Evolutionary conservation across 2,888 invertebrate genomes (phyloP), one percentile per base, ranked within the genome.

Genomic region (Stenodera caucasica): DNA sequence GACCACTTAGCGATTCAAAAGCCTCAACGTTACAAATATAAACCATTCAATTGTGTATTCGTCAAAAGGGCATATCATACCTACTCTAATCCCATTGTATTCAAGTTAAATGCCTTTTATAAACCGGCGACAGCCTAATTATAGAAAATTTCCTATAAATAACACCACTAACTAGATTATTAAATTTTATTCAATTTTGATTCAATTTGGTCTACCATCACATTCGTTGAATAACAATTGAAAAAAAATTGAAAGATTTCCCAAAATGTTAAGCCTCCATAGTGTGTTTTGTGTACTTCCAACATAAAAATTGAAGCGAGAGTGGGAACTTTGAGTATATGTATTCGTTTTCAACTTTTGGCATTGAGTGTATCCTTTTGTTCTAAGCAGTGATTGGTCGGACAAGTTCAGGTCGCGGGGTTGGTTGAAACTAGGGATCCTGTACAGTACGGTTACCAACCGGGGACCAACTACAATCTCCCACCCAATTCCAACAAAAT

Each of bases 371-470:
- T 79, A 79, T 78, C 78, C 81, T 79, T 79, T 81, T 81, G 81
- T 81, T 81, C 81, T 80, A 80, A 74, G 67, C 77, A 77, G 75
- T 78, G 81, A 81, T 81, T 81, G 81, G 81, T 79, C 79, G 78
- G 45, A 73, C 75, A 76, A 74, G 77, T 76, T 76, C 69, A 74
- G 76, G 77, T 77, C 76, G 77, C 73, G 76, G 78, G 77, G 78
- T 73, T 72, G 71, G 71, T 67, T 69, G 57, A 52, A 59, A 49
- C 59, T 68, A 53, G 66, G 63, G 60, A 60, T 66, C 61, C 40
- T 18, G 60, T 57, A 32, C 37, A 21, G 51, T 51, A 45, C 49
- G 58, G 62, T 62, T 58, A 50, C 61, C 61, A 61, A 61, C 61
- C 55, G 58, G 49, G 55, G 62, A 50, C 55, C 58, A 49, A 37